phyloP scores from a whole-genome alignment of 2,113 vertebrate genomes.

The Pluvialis apricaria region DNA sequence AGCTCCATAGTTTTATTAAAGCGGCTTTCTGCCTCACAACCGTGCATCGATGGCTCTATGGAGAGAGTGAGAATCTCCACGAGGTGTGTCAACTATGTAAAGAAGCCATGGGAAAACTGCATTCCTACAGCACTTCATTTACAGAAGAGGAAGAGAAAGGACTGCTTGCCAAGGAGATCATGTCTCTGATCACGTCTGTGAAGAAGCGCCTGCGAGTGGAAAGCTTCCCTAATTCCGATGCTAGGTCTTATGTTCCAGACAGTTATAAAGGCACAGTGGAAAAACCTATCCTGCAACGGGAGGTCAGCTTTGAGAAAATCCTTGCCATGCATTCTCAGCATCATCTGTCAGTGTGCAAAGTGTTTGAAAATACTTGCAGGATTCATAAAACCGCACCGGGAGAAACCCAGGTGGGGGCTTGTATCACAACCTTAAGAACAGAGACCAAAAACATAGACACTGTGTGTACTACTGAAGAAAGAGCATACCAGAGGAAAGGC shows the following conservation, averaged over 20 bases:
- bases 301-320: conserved; percentile 72
- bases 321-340: conserved; percentile 81
- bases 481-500: background rate
- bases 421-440: conserved; percentile 84
- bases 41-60: conserved; percentile 73
- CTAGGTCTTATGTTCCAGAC: conserved; percentile 83
- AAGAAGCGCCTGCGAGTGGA: conserved; percentile 73
- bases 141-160: conserved; percentile 68
- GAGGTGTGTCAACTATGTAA: conserved; percentile 68
- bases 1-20: conserved; percentile 88
- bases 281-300: conserved; percentile 47
- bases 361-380: conserved; percentile 64
- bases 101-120: conserved; percentile 77
- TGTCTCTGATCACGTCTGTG: conserved; percentile 70
- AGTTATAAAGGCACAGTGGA: conserved; percentile 68
- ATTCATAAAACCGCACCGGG: background rate
- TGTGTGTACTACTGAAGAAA: conserved; percentile 36
- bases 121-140: conserved; percentile 57
- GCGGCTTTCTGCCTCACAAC: conserved; percentile 84
- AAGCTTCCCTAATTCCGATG: conserved; percentile 77
- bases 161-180: conserved; percentile 74
- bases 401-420: conserved; percentile 53
- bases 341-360: conserved; percentile 81
- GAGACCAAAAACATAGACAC: conserved; percentile 67
- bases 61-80: background rate